Percentiles rank a stretch among this genome's conserved stretches.
Conservation (phyloP, 2,888 invertebrate species). For the Drosophila meridiana region DNA sequence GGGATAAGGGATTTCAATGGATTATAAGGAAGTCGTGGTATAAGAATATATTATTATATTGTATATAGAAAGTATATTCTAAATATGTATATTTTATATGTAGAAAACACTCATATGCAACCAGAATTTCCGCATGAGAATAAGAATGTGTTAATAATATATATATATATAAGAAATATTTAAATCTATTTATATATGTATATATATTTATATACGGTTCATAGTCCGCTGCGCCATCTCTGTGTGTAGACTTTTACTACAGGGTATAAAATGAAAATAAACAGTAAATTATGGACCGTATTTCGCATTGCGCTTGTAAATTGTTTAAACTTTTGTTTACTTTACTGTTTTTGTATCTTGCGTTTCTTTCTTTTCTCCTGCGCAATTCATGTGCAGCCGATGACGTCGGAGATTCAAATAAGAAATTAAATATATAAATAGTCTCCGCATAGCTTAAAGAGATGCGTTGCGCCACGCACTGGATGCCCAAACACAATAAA, state of each 20-base stretch:
- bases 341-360: slow-evolving; percentile 30
- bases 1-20: not conserved
- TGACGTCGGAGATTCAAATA: slow-evolving; percentile 67
- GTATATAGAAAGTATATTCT: not conserved
- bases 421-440: slow-evolving; percentile 28
- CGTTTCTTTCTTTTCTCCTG: slow-evolving; percentile 14
- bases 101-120: not conserved
- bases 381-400: slow-evolving; percentile 67
- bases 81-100: not conserved
- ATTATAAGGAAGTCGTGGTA: not conserved
- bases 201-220: not conserved
- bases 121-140: not conserved
- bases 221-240: not conserved
- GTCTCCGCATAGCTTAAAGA: slow-evolving; percentile 11
- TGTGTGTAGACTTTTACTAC: not conserved
- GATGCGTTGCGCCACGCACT: not conserved
- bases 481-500: slow-evolving; percentile 46
- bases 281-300: slow-evolving; percentile 52
- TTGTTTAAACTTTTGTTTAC: slow-evolving; percentile 61
- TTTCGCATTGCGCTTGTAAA: slow-evolving; percentile 58
- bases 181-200: not conserved
- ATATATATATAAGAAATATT: not conserved
- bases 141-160: not conserved
- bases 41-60: not conserved
- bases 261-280: slow-evolving; percentile 48